phyloP scores from a whole-genome alignment of 2,888 invertebrate genomes.

The Cataglyphis livida region DNA sequence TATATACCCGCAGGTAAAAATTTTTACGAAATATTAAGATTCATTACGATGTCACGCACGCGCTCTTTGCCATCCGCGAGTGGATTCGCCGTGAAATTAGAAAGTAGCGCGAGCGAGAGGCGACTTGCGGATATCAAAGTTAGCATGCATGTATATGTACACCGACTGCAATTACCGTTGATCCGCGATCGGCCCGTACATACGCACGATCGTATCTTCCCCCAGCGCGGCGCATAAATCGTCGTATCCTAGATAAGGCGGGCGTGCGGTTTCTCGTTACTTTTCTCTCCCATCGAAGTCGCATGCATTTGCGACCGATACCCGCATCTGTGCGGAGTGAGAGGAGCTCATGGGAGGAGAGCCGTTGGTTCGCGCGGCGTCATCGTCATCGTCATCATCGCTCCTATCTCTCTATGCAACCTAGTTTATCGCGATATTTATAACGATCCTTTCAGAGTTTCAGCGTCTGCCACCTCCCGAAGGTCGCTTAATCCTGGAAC shows the following conservation, averaged over 20 bases:
- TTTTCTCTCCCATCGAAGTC: conserved; percentile 47
- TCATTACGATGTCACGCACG: conserved; percentile 22
- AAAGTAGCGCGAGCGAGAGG: conserved; percentile 59
- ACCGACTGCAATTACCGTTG: conserved; percentile 62
- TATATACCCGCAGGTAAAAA: not conserved
- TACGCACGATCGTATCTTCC: conserved; percentile 66
- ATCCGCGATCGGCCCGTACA: conserved; percentile 63
- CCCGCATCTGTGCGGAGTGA: conserved; percentile 14
- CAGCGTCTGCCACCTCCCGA: conserved; percentile 7
- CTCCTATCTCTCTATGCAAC: conserved; percentile 56
- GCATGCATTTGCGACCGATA: conserved; percentile 48
- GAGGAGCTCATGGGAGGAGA: not conserved
- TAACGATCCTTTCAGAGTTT: conserved; percentile 54
- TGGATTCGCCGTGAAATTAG: conserved; percentile 70
- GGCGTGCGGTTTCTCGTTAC: conserved; percentile 63
- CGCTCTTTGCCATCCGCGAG: conserved; percentile 40
- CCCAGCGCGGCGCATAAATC: conserved; percentile 62
- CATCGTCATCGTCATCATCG: conserved; percentile 29
- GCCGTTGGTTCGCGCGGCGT: not conserved
- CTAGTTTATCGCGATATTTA: conserved; percentile 68
- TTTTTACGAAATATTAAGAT: conserved; percentile 19
- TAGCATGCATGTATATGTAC: not conserved
- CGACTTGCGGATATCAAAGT: conserved; percentile 59
- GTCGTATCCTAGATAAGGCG: conserved; percentile 68
- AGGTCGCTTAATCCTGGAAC: conserved; percentile 39